phyloP scores from a whole-genome alignment of 2,797 vertebrate genomes.

The Leptatherina wallacei region DNA sequence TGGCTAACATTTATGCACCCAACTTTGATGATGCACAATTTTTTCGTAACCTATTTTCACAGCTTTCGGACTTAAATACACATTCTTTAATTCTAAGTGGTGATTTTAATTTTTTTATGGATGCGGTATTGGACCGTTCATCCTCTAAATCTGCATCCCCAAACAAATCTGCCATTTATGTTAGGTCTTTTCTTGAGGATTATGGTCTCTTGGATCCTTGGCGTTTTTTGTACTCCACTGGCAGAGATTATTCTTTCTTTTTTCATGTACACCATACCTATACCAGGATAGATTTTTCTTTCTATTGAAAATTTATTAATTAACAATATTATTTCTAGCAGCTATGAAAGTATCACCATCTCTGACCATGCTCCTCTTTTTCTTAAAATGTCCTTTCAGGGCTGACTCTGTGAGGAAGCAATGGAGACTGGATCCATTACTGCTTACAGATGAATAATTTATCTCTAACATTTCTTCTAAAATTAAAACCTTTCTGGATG shows the following conservation, averaged over 20 bases:
- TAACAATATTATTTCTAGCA: too few species aligned
- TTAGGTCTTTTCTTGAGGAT: not conserved
- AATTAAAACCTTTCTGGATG: not conserved
- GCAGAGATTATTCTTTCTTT: not conserved
- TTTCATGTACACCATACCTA: not conserved
- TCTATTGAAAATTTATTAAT: too few species aligned
- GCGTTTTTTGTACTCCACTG: not conserved
- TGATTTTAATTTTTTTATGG: too few species aligned
- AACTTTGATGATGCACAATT: too few species aligned
- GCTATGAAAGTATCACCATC: slow-evolving; percentile 9
- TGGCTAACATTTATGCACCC: too few species aligned
- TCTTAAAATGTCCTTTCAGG: not conserved
- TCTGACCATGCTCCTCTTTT: slow-evolving; percentile 9
- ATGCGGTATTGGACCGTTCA: too few species aligned
- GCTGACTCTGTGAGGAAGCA: too few species aligned
- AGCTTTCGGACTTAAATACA: too few species aligned
- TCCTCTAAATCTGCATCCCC: too few species aligned
- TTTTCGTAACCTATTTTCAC: too few species aligned
- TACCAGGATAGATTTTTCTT: too few species aligned
- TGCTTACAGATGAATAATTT: slow-evolving; percentile 5
- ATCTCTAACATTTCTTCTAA: not conserved
- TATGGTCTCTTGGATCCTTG: not conserved
- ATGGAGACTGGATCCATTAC: slow-evolving; percentile 1
- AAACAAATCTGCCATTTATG: not conserved
- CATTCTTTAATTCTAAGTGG: too few species aligned